Conservation (phyloP, 92 coral and sea anemone species). For the Zoanthus gigantus region DNA sequence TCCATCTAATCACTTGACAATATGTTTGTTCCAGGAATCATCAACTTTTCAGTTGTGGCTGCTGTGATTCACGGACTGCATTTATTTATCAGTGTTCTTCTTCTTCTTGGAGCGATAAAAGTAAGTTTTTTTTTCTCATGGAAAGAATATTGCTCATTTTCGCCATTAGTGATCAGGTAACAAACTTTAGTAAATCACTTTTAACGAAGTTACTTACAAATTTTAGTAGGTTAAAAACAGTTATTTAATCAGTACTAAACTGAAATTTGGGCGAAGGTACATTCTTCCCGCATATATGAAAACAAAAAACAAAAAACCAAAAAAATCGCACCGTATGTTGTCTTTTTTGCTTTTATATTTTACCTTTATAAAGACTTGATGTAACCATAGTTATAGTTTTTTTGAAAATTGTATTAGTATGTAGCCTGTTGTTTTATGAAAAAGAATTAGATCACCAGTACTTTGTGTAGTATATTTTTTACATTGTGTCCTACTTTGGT, state of each 20-base stretch:
- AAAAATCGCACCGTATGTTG: background rate
- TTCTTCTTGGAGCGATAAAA: slow-evolving; percentile 7
- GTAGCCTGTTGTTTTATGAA: background rate
- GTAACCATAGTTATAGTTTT: too few species aligned
- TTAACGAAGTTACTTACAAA: too few species aligned
- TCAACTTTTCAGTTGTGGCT: background rate
- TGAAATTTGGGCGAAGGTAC: too few species aligned
- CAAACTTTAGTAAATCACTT: background rate
- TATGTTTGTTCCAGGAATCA: slow-evolving; percentile 1
- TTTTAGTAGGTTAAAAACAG: too few species aligned
- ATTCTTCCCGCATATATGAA: too few species aligned
- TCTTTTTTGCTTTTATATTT: background rate
- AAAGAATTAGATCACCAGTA: background rate
- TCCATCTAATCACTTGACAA: background rate
- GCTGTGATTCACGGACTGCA: background rate
- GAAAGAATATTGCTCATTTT: too few species aligned
- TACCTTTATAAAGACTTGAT: too few species aligned
- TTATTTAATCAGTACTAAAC: too few species aligned
- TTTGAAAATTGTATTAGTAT: too few species aligned
- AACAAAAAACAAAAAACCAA: too few species aligned
- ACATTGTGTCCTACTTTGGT: background rate
- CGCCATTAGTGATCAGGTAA: too few species aligned
- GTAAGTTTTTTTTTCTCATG: background rate
- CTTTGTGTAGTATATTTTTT: background rate
- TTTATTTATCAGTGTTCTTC: background rate